Conservation (phyloP, 2,888 invertebrate species). For the Pandemis cinnamomeana region DNA sequence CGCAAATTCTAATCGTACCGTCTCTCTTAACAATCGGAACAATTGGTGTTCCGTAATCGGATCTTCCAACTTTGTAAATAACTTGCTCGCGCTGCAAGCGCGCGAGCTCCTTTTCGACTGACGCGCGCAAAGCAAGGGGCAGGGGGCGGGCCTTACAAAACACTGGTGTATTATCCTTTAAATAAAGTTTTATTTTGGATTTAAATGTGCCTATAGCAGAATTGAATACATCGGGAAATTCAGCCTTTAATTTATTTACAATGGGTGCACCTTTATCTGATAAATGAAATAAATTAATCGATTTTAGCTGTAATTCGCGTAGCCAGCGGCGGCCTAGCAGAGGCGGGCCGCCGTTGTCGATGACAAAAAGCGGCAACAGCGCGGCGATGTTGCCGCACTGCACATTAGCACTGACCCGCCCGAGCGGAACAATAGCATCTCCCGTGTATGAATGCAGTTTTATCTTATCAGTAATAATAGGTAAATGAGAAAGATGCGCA, state of each 20-base stretch:
- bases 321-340: conserved; percentile 5
- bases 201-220: conserved; percentile 12
- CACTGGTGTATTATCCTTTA: conserved; percentile 18
- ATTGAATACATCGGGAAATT: conserved; percentile 22
- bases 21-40: not conserved
- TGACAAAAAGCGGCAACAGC: not conserved
- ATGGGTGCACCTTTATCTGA: not conserved
- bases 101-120: conserved; percentile 14
- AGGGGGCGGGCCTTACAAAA: conserved; percentile 21
- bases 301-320: not conserved
- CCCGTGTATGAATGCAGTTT: too few species aligned
- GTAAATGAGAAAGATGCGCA: too few species aligned
- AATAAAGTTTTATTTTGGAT: not conserved
- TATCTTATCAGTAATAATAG: too few species aligned
- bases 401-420: too few species aligned
- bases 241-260: not conserved
- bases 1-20: conserved; percentile 44
- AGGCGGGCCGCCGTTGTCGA: conserved; percentile 11
- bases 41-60: conserved; percentile 7
- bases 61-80: not conserved
- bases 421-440: too few species aligned
- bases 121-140: conserved; percentile 16
- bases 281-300: conserved; percentile 8
- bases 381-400: too few species aligned
- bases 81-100: conserved; percentile 10